Conservation (phyloP, 1,140 invertebrate species). For the Centruroides sculpturatus region DNA sequence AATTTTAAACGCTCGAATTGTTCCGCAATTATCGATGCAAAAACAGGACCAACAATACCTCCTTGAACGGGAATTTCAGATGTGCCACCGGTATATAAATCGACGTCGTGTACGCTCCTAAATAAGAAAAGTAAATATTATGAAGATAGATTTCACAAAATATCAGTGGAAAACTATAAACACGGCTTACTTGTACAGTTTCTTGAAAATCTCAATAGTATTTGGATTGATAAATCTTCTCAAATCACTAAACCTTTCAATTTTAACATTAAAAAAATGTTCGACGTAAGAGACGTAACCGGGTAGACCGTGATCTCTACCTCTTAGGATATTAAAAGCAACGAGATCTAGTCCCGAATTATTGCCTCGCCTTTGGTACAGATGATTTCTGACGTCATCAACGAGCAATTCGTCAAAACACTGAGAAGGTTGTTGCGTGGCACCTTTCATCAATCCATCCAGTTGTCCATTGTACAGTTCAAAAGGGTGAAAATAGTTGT, state of each 20-base stretch:
- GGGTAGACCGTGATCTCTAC: slow-evolving; percentile 28
- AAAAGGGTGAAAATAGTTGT: slow-evolving; percentile 18
- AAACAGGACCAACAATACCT: slow-evolving; percentile 24
- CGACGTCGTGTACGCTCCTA: slow-evolving; percentile 29
- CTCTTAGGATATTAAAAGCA: slow-evolving; percentile 31
- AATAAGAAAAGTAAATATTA: not conserved
- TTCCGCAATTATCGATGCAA: slow-evolving; percentile 22
- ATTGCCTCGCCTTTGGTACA: slow-evolving; percentile 13
- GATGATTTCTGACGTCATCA: slow-evolving; percentile 17
- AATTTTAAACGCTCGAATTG: slow-evolving; percentile 26
- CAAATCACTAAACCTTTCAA: slow-evolving; percentile 13
- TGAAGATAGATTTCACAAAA: too few species aligned
- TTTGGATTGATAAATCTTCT: slow-evolving; percentile 6
- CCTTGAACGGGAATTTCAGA: slow-evolving; percentile 29
- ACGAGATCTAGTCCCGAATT: slow-evolving; percentile 25
- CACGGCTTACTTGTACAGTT: too few species aligned
- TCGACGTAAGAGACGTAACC: slow-evolving; percentile 21
- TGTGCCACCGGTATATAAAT: slow-evolving; percentile 32
- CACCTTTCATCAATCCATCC: slow-evolving; percentile 42
- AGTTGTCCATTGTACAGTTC: slow-evolving; percentile 19
- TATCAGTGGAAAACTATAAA: too few species aligned
- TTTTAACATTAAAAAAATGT: slow-evolving; percentile 13
- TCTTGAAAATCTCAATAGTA: too few species aligned
- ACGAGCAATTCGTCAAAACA: slow-evolving; percentile 21
- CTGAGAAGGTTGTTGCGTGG: slow-evolving; percentile 40